phyloP scores from a whole-genome alignment of 2,888 invertebrate species.

The Boloria euphrosyne region DNA sequence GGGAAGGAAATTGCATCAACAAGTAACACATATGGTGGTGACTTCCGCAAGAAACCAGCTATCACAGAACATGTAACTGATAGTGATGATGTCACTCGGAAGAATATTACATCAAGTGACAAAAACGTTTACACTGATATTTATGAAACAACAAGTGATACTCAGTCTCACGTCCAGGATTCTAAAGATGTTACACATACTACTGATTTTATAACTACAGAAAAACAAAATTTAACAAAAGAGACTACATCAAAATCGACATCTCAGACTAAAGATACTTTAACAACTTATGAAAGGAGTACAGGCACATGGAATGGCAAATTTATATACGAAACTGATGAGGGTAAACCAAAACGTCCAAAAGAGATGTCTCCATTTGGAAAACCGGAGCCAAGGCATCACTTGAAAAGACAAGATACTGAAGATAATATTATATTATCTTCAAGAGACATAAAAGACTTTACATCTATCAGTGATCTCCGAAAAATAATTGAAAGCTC shows the following conservation, averaged over 20 bases:
- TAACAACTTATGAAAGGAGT: conserved; percentile 72
- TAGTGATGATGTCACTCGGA: conserved; percentile 55
- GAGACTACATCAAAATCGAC: conserved; percentile 62
- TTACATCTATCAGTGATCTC: conserved; percentile 75
- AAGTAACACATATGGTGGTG: conserved; percentile 70
- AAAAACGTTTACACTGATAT: conserved; percentile 53
- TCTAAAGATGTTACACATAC: conserved; percentile 59
- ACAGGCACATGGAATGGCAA: conserved; percentile 83
- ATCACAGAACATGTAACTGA: conserved; percentile 64
- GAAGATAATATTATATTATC: conserved; percentile 77
- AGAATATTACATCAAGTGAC: conserved; percentile 55
- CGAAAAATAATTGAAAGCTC: conserved; percentile 74
- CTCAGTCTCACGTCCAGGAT: conserved; percentile 53
- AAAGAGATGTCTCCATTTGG: conserved; percentile 74
- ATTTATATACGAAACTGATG: conserved; percentile 77
- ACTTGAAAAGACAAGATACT: conserved; percentile 74
- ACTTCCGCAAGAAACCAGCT: conserved; percentile 71
- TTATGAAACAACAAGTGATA: conserved; percentile 56
- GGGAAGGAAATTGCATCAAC: conserved; percentile 75
- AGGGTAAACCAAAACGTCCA: conserved; percentile 68
- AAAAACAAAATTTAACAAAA: conserved; percentile 74
- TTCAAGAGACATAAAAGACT: conserved; percentile 76
- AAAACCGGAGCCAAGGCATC: conserved; percentile 70
- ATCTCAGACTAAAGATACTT: conserved; percentile 68
- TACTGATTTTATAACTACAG: conserved; percentile 67